Conservation (phyloP, 2,888 invertebrate genomes). For the Pteria penguin region DNA sequence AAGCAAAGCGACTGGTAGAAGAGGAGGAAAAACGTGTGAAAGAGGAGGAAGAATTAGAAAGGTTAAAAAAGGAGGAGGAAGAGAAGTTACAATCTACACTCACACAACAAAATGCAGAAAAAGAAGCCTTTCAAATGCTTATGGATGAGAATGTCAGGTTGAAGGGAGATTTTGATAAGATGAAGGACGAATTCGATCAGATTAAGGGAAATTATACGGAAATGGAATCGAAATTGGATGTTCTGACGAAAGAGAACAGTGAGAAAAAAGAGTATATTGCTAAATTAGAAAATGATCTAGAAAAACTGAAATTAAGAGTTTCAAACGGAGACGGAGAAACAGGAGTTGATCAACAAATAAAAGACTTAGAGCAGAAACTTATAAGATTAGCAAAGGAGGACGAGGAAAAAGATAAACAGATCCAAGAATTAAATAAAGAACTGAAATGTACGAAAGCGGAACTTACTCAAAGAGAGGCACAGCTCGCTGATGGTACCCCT, state of each 20-base stretch:
- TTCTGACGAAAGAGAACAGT: slow-evolving; percentile 48
- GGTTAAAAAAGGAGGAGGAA: slow-evolving; percentile 14
- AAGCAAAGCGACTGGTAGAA: not conserved
- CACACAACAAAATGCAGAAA: slow-evolving; percentile 55
- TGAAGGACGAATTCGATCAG: slow-evolving; percentile 28
- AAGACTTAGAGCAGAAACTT: slow-evolving; percentile 59
- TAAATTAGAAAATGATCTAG: slow-evolving; percentile 52
- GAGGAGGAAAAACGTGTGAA: not conserved
- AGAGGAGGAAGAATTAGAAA: slow-evolving; percentile 4
- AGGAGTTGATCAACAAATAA: slow-evolving; percentile 53
- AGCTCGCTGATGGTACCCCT: not conserved
- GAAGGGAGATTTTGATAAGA: slow-evolving; percentile 34
- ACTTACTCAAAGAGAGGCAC: slow-evolving; percentile 23
- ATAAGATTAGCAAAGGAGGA: slow-evolving; percentile 58
- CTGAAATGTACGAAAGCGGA: slow-evolving; percentile 54
- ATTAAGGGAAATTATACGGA: slow-evolving; percentile 31
- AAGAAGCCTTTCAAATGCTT: slow-evolving; percentile 54
- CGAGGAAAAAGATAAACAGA: slow-evolving; percentile 61
- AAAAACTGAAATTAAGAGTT: slow-evolving; percentile 41
- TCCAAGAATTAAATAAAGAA: slow-evolving; percentile 56
- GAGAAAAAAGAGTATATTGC: slow-evolving; percentile 49
- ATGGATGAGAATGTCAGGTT: slow-evolving; percentile 48
- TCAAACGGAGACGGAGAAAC: slow-evolving; percentile 18
- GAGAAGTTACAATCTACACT: slow-evolving; percentile 54
- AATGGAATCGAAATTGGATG: slow-evolving; percentile 51